Conservation (phyloP, 2,113 vertebrate species). For the Ploceus nigricollis region DNA sequence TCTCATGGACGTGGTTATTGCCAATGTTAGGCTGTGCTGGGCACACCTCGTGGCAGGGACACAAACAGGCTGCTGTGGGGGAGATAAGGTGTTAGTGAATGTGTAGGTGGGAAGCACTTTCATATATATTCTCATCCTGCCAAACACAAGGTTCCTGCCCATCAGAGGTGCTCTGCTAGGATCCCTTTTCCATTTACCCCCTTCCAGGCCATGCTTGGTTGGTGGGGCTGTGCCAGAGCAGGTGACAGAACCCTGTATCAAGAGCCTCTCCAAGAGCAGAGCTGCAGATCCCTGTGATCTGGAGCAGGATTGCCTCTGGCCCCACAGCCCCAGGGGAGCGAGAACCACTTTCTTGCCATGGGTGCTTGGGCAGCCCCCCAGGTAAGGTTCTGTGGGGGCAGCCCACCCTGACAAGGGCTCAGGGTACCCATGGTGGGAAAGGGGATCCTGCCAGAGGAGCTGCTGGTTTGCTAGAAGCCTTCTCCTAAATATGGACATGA, state of each 20-base stretch:
- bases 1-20: accelerated
- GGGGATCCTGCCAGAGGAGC: background rate
- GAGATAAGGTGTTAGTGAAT: background rate
- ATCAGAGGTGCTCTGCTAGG: background rate
- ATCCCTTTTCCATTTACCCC: background rate
- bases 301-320: background rate
- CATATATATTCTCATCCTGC: background rate
- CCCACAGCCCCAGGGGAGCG: accelerated
- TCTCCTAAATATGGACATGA: background rate
- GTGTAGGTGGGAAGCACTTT: background rate
- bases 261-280: background rate
- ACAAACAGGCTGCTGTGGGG: background rate
- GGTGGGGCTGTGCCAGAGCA: background rate
- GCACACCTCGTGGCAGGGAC: accelerated
- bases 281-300: background rate
- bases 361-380: background rate
- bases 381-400: background rate
- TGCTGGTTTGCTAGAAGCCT: background rate
- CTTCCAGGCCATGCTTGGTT: accelerated
- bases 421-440: background rate
- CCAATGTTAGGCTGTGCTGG: background rate
- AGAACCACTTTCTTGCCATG: background rate
- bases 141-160: background rate
- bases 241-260: accelerated
- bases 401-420: background rate